Base-by-base conservation (phyloP, 1,140 invertebrate genomes). In the Phymorhynchus buccinoides region DNA sequence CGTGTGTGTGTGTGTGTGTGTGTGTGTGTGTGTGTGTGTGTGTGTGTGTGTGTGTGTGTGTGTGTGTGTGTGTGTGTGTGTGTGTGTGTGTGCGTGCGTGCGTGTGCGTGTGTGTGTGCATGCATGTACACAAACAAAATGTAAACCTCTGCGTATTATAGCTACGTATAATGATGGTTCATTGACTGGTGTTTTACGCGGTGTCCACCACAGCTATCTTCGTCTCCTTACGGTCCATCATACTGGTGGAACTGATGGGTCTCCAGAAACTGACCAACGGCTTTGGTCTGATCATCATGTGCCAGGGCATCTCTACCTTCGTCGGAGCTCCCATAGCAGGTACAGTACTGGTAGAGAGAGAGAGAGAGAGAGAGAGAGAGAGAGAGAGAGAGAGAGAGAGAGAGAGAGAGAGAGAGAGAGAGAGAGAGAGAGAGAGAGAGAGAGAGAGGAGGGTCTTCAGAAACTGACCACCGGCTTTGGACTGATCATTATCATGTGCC, bases 391-490 rank as follows among this genome's bases (percentile, higher is more conserved):
- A n/a, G n/a, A n/a, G n/a, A n/a, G n/a, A n/a, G n/a, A n/a, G n/a
- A n/a, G n/a, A n/a, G n/a, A n/a, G n/a, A n/a, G n/a, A n/a, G n/a
- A n/a, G n/a, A n/a, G n/a, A n/a, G n/a, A n/a, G n/a, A n/a, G n/a
- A n/a, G n/a, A n/a, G n/a, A n/a, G n/a, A n/a, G n/a, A n/a, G n/a
- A n/a, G n/a, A n/a, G n/a, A n/a, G n/a, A n/a, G n/a, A n/a, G n/a
- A n/a, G n/a, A n/a, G n/a, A n/a, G n/a, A n/a, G n/a, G n/a, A n/a
- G 86, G 98, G 98, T 0, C 94, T 99, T 86, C 97, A 98, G 89
- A 97, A 97, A 90, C 93, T 99, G 56, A 98, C 97, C 1, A 98
- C 98, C 92, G 97, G 97, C 22, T 99, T 99, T 93, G 98, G 98
- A 35, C 94, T 99, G 42, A 95, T 98, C 75, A 95, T n/a, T n/a